Percentiles rank a stretch among this genome's conserved stretches.
These are phyloP conservation scores for Synergus japonicus DNA, from an alignment of 2,888 invertebrate species.

Conservation along the genomic window DNA sequence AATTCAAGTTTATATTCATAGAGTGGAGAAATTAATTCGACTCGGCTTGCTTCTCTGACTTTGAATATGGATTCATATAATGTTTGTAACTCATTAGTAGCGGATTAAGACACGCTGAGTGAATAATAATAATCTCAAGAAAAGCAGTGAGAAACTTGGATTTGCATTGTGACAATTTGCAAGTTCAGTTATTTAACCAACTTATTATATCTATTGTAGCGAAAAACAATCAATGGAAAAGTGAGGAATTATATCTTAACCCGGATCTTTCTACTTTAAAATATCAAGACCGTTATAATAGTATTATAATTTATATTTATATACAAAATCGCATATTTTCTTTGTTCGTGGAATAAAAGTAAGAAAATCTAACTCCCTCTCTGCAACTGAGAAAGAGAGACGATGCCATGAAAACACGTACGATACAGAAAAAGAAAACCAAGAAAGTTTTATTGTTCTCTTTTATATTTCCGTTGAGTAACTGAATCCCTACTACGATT, in stretches of 20 bases:
- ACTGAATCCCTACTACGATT: neutral
- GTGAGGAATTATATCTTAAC: neutral
- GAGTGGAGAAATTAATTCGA: neutral
- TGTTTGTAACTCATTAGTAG: conserved; percentile 66
- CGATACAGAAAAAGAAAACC: neutral
- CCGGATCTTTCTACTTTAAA: neutral
- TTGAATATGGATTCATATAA: conserved; percentile 53
- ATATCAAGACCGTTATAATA: neutral
- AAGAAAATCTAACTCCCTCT: neutral
- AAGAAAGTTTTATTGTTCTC: neutral
- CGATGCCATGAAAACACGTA: neutral
- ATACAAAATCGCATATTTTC: neutral
- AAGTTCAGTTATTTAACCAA: neutral
- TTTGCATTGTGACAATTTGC: conserved; percentile 43
- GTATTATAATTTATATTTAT: neutral
- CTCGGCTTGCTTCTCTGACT: conserved; percentile 36
- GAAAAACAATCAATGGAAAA: neutral
- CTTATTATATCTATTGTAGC: neutral
- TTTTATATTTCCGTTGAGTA: conserved; percentile 1
- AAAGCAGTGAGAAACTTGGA: conserved; percentile 50
- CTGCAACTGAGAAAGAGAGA: neutral
- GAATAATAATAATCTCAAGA: conserved; percentile 62
- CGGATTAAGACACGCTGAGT: conserved; percentile 63
- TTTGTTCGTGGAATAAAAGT: neutral
- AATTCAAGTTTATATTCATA: conserved; percentile 12